A percentile compares a stretch with the other conserved stretches of the same genome.
Evolutionary conservation across 2,113 vertebrate species (phyloP).

Genomic region (Vicugna pacos): DNA sequence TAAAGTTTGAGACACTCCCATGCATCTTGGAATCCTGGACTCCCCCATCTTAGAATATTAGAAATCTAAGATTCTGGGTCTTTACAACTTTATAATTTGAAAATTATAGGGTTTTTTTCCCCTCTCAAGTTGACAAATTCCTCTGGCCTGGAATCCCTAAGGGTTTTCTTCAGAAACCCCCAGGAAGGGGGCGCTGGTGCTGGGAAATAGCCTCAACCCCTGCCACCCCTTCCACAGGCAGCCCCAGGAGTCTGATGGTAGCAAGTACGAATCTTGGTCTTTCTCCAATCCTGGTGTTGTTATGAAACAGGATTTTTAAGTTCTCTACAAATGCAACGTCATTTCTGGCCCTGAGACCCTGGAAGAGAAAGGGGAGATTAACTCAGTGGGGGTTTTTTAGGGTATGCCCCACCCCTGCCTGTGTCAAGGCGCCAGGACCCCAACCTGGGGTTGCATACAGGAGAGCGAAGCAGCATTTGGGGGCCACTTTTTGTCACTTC

Average conservation of each 20-base stretch:
- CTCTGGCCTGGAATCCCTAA: background rate
- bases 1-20: background rate
- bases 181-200: background rate
- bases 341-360: background rate
- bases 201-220: background rate
- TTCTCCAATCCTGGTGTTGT: background rate
- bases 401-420: background rate
- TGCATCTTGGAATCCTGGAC: background rate
- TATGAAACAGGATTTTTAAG: background rate
- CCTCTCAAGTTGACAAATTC: background rate
- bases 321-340: background rate
- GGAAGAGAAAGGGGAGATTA: background rate
- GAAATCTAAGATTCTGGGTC: background rate
- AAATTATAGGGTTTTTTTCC: background rate
- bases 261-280: background rate
- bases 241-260: background rate
- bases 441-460: fast-evolving
- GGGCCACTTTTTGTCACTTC: background rate
- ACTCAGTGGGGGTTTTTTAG: background rate
- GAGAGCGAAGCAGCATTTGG: background rate
- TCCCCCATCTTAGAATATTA: background rate
- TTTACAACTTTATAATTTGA: background rate
- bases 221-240: no score
- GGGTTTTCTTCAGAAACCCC: background rate
- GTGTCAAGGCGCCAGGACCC: background rate